Conservation (phyloP, 1,140 invertebrate genomes). For the Cydia pomonella region DNA sequence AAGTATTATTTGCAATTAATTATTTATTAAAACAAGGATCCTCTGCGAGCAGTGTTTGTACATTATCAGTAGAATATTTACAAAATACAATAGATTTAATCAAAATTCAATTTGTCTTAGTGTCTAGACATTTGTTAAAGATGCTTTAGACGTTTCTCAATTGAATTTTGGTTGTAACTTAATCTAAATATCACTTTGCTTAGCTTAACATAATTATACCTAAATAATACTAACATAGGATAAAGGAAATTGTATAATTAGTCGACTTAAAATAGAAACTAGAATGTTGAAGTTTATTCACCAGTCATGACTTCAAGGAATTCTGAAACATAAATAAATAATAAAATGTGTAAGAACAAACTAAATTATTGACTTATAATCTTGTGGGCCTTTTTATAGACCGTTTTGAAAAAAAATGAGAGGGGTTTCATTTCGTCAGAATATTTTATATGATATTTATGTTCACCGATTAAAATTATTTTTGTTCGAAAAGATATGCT, state of each 20-base stretch:
- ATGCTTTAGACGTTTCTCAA: conserved; percentile 30
- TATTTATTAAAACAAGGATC: conserved; percentile 3
- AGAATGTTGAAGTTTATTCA: conserved; percentile 55
- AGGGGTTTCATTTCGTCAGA: no score
- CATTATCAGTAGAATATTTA: background rate
- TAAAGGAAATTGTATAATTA: conserved; percentile 16
- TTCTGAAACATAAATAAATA: conserved; percentile 79
- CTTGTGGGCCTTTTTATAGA: background rate
- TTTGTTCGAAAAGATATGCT: no score
- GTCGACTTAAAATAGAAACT: background rate
- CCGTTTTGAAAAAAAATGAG: no score
- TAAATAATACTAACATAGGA: background rate
- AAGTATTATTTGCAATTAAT: background rate
- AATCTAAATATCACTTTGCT: conserved; percentile 18
- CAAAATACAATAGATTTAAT: conserved; percentile 22
- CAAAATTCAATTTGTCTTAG: conserved; percentile 36
- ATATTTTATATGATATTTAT: no score
- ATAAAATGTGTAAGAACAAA: background rate
- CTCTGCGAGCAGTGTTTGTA: conserved; percentile 9
- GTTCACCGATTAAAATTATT: no score
- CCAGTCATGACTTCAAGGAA: conserved; percentile 88
- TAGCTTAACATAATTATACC: background rate
- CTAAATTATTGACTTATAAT: background rate
- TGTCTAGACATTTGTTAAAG: conserved; percentile 19
- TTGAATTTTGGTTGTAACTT: conserved; percentile 39